phyloP scores from a whole-genome alignment of 2,797 vertebrate genomes.

The Poeciliopsis turneri region DNA sequence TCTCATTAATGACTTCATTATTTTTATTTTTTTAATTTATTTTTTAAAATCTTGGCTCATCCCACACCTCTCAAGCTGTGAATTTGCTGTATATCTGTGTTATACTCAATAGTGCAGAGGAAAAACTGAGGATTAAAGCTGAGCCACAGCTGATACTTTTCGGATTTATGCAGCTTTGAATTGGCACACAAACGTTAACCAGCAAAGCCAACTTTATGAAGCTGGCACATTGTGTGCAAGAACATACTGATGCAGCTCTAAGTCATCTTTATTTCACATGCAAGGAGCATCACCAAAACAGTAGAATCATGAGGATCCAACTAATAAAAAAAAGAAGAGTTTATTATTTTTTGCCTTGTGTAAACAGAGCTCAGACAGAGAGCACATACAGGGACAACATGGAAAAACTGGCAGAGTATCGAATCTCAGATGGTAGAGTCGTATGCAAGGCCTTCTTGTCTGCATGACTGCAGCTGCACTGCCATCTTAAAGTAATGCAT shows the following conservation, averaged over 20 bases:
- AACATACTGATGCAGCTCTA: not conserved
- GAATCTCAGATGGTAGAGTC: no score
- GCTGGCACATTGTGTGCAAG: not conserved
- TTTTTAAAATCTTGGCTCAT: not conserved
- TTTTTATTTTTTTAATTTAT: no score
- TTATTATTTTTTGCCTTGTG: not conserved
- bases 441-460: no score
- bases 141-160: not conserved
- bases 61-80: not conserved
- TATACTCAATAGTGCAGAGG: not conserved
- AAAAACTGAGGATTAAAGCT: not conserved
- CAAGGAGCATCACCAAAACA: not conserved
- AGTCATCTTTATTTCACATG: not conserved
- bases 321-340: not conserved
- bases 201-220: not conserved
- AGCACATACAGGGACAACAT: no score
- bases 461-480: no score
- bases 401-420: no score
- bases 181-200: not conserved
- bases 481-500: no score
- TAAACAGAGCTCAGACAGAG: no score
- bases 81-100: not conserved
- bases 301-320: not conserved
- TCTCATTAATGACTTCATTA: not conserved
- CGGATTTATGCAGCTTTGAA: not conserved